Evolutionary conservation across 2,888 invertebrate species (phyloP), one percentile per base, ranked within the genome.

Genomic region (Achlya flavicornis): DNA sequence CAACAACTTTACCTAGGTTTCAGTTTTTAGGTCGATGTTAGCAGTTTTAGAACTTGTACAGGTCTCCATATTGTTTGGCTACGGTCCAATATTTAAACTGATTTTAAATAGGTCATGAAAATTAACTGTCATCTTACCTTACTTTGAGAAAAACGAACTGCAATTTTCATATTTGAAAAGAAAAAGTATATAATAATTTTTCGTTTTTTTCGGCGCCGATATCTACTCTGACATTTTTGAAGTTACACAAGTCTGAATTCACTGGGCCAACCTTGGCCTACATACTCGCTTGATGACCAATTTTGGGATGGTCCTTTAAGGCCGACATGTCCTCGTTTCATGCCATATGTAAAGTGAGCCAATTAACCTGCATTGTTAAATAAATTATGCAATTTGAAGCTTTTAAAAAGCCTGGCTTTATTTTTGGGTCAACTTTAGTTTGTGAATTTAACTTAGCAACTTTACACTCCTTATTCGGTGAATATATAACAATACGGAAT

Each of bases 301-400:
- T 53, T 53, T 53, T 53, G 53, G 53, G 19, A 53, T 3, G 19
- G 53, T 16, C 19, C 53, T 53, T 53, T 19, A 53, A 19, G 53
- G 53, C 53, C 53, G 4, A 53, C 53, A 53, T 53, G 53, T 53
- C 53, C 53, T n/a, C 53, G 7, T 53, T 19, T 19, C 19, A 53
- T 53, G 53, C 19, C 53, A 53, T 53, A 14, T 16, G 48, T 53
- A 53, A 53, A 19, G 53, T 53, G 19, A 19, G 53, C 53, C 53
- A 16, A 53, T 53, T 53, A 53, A 8, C 53, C 53, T 19, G 19
- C 19, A 16, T 53, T 53, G 53, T 53, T 53, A 19, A 53, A 19
- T 53, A 19, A 53, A 3, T 53, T 19, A 53, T 19, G 53, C 53
- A 53, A 53, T 19, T 19, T 19, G 10, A 53, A 16, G 48, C 16